Percentiles rank a stretch among this genome's conserved stretches.
These are phyloP conservation scores for Cloeon dipterum DNA, from an alignment of 2,888 invertebrate genomes.

Conservation along the genomic window DNA sequence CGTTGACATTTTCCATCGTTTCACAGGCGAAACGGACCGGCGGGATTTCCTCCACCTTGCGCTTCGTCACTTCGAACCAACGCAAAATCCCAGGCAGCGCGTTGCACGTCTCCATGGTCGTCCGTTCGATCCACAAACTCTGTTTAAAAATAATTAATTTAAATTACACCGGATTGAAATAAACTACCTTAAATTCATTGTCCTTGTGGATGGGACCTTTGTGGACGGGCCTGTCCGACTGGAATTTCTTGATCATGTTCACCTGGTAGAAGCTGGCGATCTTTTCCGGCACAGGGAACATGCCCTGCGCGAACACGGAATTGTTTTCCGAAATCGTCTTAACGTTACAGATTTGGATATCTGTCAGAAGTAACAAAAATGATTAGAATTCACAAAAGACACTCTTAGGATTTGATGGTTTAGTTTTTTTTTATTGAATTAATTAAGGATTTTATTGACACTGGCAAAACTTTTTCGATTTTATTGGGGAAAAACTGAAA, in stretches of 20 bases:
- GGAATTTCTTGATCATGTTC: slow-evolving; percentile 74
- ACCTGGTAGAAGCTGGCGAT: slow-evolving; percentile 75
- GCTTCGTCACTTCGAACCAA: slow-evolving; percentile 49
- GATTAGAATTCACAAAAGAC: not conserved
- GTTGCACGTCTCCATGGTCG: slow-evolving; percentile 57
- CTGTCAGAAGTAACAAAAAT: slow-evolving; percentile 19
- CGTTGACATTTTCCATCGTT: slow-evolving; percentile 75
- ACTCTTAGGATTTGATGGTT: not conserved
- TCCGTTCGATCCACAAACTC: slow-evolving; percentile 87
- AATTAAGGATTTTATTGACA: too few species aligned
- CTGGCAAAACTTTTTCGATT: too few species aligned
- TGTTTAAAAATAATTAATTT: slow-evolving; percentile 15
- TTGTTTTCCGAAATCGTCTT: slow-evolving; percentile 53
- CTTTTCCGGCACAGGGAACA: slow-evolving; percentile 36
- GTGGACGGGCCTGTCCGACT: slow-evolving; percentile 73
- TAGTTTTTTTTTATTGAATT: not conserved
- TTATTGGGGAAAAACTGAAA: too few species aligned
- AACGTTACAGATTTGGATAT: slow-evolving; percentile 85
- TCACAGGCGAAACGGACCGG: slow-evolving; percentile 83
- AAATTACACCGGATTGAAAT: not conserved
- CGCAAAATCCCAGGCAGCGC: slow-evolving; percentile 75
- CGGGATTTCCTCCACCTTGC: slow-evolving; percentile 49
- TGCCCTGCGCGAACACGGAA: slow-evolving; percentile 23
- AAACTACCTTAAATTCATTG: slow-evolving; percentile 71
- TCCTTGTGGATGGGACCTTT: slow-evolving; percentile 79